Conservation (phyloP, 2,797 vertebrate species). For the Triplophysa yarkandensis region DNA sequence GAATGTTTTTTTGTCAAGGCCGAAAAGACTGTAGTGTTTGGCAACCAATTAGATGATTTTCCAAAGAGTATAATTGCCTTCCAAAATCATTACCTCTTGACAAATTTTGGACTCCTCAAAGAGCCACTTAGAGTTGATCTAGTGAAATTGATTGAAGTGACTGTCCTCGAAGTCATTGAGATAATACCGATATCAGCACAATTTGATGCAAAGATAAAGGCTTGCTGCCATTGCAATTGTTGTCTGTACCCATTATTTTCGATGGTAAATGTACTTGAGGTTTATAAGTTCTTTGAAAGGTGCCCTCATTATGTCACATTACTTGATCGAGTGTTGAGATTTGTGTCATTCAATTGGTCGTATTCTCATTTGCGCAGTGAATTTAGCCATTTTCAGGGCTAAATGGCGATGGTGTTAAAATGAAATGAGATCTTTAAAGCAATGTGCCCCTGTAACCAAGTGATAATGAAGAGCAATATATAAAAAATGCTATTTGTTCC, state of each 20-base stretch:
- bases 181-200: conserved; percentile 19
- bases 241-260: conserved; percentile 3
- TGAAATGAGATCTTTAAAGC: conserved; percentile 4
- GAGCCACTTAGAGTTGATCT: conserved; percentile 43
- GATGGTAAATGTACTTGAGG: conserved; percentile 18
- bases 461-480: not conserved
- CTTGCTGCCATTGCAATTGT: conserved; percentile 12
- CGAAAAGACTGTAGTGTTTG: not conserved
- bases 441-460: not conserved
- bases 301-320: conserved; percentile 32
- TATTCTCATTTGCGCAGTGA: conserved; percentile 9
- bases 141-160: conserved; percentile 34
- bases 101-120: conserved; percentile 34
- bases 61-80: conserved; percentile 37
- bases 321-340: conserved; percentile 20
- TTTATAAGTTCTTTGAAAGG: conserved; percentile 21
- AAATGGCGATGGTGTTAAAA: conserved; percentile 13
- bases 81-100: conserved; percentile 21
- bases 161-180: conserved; percentile 24
- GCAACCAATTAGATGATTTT: conserved; percentile 34
- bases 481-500: not conserved
- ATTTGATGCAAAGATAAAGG: conserved; percentile 24
- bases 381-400: conserved; percentile 12
- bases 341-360: conserved; percentile 22
- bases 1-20: conserved; percentile 6